Evolutionary conservation across 2,113 vertebrate genomes (phyloP).

Genomic region (Saccopteryx leptura): DNA sequence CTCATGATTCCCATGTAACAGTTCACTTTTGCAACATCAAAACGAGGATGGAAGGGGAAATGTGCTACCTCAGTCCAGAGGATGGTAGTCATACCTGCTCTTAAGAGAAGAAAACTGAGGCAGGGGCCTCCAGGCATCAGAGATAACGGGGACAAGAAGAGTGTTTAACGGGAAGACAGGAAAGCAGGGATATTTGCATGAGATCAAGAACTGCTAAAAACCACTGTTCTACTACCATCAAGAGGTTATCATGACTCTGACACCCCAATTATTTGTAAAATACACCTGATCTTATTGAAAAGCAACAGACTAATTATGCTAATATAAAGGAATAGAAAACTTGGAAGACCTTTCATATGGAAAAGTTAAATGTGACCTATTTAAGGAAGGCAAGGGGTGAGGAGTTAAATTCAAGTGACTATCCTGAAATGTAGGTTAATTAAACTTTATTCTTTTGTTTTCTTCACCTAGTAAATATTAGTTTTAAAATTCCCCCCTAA

Average conservation of each 20-base stretch:
- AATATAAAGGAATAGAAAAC: neutral
- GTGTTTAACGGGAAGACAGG: neutral
- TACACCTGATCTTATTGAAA: neutral
- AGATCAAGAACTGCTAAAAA: neutral
- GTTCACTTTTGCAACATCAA: neutral
- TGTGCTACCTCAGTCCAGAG: neutral
- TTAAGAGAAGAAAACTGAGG: neutral
- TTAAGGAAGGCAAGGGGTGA: neutral
- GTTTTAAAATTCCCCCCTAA: neutral
- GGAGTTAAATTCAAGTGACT: neutral
- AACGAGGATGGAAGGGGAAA: neutral
- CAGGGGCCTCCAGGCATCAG: neutral
- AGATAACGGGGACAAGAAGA: neutral
- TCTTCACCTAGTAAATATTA: conserved; percentile 47
- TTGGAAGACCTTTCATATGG: neutral
- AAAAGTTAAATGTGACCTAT: conserved; percentile 13
- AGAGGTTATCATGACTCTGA: neutral
- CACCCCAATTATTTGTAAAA: neutral
- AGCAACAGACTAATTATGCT: neutral
- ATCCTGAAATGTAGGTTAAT: neutral
- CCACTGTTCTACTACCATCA: neutral
- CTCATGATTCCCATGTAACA: neutral
- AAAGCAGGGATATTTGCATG: neutral
- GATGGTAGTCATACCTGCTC: neutral
- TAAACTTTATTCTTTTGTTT: conserved; percentile 30